Conservation (phyloP, 2,113 vertebrate genomes). For the Platanista minor region DNA sequence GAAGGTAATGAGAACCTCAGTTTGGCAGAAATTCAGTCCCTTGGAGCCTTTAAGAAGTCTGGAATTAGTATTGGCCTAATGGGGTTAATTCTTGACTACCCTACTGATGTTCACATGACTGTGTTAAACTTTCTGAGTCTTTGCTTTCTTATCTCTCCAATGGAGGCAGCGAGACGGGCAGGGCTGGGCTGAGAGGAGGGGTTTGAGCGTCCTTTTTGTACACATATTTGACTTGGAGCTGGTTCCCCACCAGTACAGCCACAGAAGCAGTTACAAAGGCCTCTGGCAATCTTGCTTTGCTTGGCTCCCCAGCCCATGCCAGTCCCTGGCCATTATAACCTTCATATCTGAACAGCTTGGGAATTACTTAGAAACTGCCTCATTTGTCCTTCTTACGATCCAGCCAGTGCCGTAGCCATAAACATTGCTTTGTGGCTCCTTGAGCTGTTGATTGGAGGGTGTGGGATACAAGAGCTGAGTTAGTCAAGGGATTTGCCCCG, state of each 20-base stretch:
- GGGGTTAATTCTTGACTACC: constrained; percentile 27
- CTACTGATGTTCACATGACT: neutral
- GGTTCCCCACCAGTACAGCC: constrained; percentile 8
- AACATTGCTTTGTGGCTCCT: constrained; percentile 42
- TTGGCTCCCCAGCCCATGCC: neutral
- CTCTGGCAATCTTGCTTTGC: constrained; percentile 10
- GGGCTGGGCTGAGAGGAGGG: neutral
- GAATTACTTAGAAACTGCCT: constrained; percentile 46
- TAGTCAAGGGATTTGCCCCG: neutral
- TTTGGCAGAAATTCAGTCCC: constrained; percentile 2
- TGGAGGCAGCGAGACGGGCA: constrained; percentile 23
- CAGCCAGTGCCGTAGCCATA: constrained; percentile 16
- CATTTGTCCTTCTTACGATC: constrained; percentile 42
- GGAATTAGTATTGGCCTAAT: neutral
- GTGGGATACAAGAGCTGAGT: neutral
- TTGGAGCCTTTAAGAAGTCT: neutral
- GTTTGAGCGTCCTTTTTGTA: neutral
- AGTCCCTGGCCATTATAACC: constrained; percentile 13
- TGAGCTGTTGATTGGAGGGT: constrained; percentile 29
- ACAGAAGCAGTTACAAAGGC: constrained; percentile 1
- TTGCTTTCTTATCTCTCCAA: constrained; percentile 56
- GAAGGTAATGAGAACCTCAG: neutral
- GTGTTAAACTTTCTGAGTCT: neutral
- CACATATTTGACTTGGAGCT: constrained; percentile 67
- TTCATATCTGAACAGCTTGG: constrained; percentile 37